Conservation (phyloP, 2,113 vertebrate genomes). For the Oncorhynchus keta region DNA sequence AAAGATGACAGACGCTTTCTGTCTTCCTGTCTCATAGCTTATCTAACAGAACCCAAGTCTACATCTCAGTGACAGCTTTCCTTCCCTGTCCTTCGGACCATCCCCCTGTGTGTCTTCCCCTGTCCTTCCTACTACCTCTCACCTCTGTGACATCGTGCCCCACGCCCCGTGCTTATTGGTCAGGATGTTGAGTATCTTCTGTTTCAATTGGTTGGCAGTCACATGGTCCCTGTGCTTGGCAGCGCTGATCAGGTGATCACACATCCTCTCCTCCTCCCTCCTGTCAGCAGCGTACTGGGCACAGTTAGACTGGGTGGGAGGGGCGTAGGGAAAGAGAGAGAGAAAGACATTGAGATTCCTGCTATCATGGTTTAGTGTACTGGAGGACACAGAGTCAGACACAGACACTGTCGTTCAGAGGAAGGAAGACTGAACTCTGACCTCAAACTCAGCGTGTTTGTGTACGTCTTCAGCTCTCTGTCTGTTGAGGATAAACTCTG, state of each 20-base stretch:
- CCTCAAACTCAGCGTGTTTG: slow-evolving; percentile 99
- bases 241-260: slow-evolving; percentile 97
- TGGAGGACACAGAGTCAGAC: not conserved
- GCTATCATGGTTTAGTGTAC: no score
- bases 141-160: slow-evolving; percentile 96
- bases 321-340: not conserved
- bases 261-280: slow-evolving; percentile 98
- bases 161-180: slow-evolving; percentile 98
- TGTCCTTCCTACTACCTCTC: slow-evolving; percentile 7
- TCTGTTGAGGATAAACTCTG: slow-evolving; percentile 97
- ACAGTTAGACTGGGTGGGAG: slow-evolving; percentile 84
- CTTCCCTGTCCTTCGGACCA: not conserved
- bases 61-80: no score
- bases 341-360: no score
- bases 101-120: no score
- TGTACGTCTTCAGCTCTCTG: slow-evolving; percentile 97
- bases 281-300: slow-evolving; percentile 96
- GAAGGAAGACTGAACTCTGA: slow-evolving; percentile 50
- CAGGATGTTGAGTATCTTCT: slow-evolving; percentile 98
- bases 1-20: not conserved
- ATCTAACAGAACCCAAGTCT: no score
- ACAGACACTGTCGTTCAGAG: not conserved
- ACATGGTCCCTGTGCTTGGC: slow-evolving; percentile 97
- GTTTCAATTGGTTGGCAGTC: slow-evolving; percentile 96
- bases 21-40: not conserved